Base-by-base conservation (phyloP, 2,888 invertebrate species). In the Zaprionus bogoriensis region DNA sequence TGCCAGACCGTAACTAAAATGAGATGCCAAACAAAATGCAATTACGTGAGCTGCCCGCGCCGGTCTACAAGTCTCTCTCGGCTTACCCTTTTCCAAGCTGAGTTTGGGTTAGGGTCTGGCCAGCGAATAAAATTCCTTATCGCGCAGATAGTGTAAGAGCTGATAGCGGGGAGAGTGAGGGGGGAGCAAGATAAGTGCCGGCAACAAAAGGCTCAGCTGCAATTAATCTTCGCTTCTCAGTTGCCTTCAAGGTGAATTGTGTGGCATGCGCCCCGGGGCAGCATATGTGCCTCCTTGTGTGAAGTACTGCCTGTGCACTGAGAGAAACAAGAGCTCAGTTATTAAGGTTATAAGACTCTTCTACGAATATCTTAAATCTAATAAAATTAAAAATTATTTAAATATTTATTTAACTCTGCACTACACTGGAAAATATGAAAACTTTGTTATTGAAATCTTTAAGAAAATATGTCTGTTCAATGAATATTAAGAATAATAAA, bases 141-240 rank as follows among this genome's bases (percentile, higher is more conserved):
- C 82, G 68, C 72, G 59, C 52, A 55, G 68, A 61, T 65, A 77
- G 62, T 44, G 50, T 50, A 39, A 22, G 47, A 10, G 41, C 3
- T 27, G 38, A 17, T 9, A 7, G 32, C 2, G 30, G 36, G n/a
- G 27, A 14, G 10, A 17, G 48, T 0, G 17, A n/a, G 38, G 45
- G 55, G 41, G 51, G 20, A 6, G 54, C 57, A 27, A 74, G 84
- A 77, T 83, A 78, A 70, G 73, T 70, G 77, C 48, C 65, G 63
- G 67, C 77, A 85, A 87, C 83, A 87, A 83, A 87, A 86, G 83
- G 68, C 84, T 67, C 84, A 67, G 74, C 72, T 62, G 83, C 86
- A 87, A 83, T 83, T 83, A 83, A 83, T 83, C 83, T 83, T 83
- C 86, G 81, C 87, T 81, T 84, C 85, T 80, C 81, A 74, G 80